Conservation (phyloP, 2,888 invertebrate genomes). For the Brachypalpus laphriformis region DNA sequence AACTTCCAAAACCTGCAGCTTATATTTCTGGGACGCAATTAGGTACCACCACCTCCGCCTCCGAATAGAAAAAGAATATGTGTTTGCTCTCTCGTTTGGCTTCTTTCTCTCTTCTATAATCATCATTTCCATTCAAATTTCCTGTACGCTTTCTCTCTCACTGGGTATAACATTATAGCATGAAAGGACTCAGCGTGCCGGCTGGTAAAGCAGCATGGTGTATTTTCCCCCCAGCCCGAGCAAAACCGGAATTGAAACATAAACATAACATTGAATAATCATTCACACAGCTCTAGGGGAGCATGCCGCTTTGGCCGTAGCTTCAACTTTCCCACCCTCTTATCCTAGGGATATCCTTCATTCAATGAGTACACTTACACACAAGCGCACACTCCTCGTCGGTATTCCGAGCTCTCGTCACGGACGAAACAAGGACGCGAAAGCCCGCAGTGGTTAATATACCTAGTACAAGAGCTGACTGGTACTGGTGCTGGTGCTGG, state of each 20-base stretch:
- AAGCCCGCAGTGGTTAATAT: constrained; percentile 51
- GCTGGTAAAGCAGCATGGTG: constrained; percentile 56
- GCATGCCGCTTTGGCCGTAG: background rate
- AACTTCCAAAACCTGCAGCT: constrained; percentile 38
- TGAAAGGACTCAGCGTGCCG: constrained; percentile 52
- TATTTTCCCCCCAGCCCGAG: background rate
- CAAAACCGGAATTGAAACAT: constrained; percentile 68
- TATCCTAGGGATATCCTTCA: constrained; percentile 22
- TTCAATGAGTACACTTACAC: constrained; percentile 53
- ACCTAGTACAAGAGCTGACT: constrained; percentile 32
- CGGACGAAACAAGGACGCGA: constrained; percentile 69
- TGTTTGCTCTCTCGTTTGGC: constrained; percentile 42
- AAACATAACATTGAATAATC: constrained; percentile 74
- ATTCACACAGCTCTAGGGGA: constrained; percentile 60
- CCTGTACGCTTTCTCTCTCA: background rate
- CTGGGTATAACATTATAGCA: background rate
- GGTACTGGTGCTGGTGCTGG: constrained; percentile 5
- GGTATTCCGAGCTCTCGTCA: constrained; percentile 37
- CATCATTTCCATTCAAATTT: constrained; percentile 41
- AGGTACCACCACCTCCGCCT: constrained; percentile 33
- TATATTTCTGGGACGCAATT: constrained; percentile 68
- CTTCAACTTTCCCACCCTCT: constrained; percentile 22
- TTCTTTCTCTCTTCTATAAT: constrained; percentile 48
- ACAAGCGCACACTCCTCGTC: constrained; percentile 45
- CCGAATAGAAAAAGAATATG: constrained; percentile 16